These are phyloP conservation scores for Fundulus diaphanus DNA, from an alignment of 2,797 vertebrate species.

Conservation along the genomic window DNA sequence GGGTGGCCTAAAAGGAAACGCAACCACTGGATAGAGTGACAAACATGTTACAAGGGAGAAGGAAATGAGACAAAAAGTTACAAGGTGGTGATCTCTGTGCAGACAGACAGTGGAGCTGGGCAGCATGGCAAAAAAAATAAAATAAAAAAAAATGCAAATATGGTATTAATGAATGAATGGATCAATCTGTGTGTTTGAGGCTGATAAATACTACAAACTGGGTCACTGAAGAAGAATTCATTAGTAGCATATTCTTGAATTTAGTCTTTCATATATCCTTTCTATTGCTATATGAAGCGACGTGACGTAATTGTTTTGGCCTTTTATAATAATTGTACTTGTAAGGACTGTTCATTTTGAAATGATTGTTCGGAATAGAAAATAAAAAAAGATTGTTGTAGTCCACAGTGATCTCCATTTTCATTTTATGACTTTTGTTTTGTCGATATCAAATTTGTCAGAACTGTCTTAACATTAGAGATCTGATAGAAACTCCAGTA, in stretches of 20 bases:
- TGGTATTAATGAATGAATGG: conserved; percentile 66
- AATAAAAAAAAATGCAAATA: conserved; percentile 57
- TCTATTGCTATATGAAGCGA: conserved; percentile 75
- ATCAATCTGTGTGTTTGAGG: conserved; percentile 72
- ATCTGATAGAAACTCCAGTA: not conserved
- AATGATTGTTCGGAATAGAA: conserved; percentile 79
- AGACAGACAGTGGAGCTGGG: conserved; percentile 41
- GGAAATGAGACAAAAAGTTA: conserved; percentile 32
- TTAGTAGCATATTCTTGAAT: conserved; percentile 79
- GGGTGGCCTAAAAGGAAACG: conserved; percentile 75
- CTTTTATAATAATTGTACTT: conserved; percentile 77
- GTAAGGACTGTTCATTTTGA: conserved; percentile 79
- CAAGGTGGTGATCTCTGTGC: conserved; percentile 45
- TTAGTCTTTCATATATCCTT: conserved; percentile 81
- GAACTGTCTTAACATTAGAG: not conserved
- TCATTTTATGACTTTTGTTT: conserved; percentile 41
- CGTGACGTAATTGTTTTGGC: conserved; percentile 69
- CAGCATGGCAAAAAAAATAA: conserved; percentile 48
- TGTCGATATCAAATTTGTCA: conserved; percentile 9
- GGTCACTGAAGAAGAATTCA: conserved; percentile 65
- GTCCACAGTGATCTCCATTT: conserved; percentile 66
- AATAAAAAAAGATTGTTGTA: conserved; percentile 82
- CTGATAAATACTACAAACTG: conserved; percentile 63
- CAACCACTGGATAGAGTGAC: conserved; percentile 63
- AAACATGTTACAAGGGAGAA: conserved; percentile 33